Percentiles rank a stretch among this genome's conserved stretches.
phyloP scores from a whole-genome alignment of 2,797 vertebrate genomes.

The Molothrus aeneus region DNA sequence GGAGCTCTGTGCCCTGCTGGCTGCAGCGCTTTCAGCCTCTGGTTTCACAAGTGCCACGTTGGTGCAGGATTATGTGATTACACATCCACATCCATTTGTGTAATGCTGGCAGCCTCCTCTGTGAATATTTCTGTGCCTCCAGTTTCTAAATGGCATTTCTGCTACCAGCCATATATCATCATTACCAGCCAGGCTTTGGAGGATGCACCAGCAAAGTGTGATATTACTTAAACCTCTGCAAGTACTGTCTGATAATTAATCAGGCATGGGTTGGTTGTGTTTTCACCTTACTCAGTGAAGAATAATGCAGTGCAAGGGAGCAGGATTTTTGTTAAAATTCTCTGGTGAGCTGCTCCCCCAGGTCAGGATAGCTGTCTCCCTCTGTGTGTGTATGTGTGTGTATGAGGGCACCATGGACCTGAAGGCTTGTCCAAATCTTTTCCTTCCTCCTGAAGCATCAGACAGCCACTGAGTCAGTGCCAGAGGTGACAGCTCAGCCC shows the following conservation, averaged over 20 bases:
- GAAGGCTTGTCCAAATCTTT: background rate
- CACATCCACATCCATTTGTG: background rate
- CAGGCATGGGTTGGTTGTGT: background rate
- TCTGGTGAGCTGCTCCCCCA: accelerated
- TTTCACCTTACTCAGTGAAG: background rate
- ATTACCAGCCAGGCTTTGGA: conserved; percentile 25
- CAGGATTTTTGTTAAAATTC: background rate
- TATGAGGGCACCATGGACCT: accelerated
- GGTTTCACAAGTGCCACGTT: background rate
- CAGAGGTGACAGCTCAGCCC: background rate
- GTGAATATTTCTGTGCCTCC: background rate
- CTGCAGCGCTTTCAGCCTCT: background rate
- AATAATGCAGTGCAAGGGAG: background rate
- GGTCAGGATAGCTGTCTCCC: background rate
- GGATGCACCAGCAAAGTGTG: background rate
- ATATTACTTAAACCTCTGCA: conserved; percentile 14
- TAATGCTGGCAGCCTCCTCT: background rate
- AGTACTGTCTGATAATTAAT: background rate
- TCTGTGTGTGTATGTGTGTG: accelerated
- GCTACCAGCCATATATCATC: conserved; percentile 29
- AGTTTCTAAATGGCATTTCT: conserved; percentile 16
- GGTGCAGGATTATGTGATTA: background rate
- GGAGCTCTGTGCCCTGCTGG: background rate
- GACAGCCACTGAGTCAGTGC: background rate
- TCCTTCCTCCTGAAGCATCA: background rate